Evolutionary conservation across 2,797 vertebrate genomes (phyloP).

Genomic region (Sebastes flavidus): DNA sequence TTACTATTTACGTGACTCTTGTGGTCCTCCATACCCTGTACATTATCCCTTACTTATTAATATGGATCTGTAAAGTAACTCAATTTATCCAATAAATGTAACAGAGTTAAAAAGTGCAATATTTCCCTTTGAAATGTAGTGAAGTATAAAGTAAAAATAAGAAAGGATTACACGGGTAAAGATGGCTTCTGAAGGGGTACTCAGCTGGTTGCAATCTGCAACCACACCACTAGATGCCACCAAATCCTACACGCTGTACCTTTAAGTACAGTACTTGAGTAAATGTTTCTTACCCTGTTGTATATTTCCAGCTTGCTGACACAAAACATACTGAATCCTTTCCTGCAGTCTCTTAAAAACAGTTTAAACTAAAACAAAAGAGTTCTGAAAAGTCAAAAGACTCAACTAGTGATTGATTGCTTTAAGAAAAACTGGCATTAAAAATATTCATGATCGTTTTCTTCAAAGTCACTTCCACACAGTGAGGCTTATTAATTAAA

Average conservation of each 20-base stretch:
- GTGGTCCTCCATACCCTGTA: not conserved
- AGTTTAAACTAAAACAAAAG: not conserved
- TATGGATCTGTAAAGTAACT: too few relatives aligned
- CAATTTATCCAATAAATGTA: not conserved
- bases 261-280: not conserved
- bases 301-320: not conserved
- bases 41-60: not conserved
- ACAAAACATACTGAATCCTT: not conserved
- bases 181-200: too few relatives aligned
- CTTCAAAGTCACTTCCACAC: not conserved
- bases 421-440: not conserved
- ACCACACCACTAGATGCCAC: too few relatives aligned
- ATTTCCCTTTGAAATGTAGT: not conserved
- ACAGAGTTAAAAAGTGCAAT: not conserved
- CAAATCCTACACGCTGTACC: not conserved
- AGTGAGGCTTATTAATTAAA: too few relatives aligned
- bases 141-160: not conserved
- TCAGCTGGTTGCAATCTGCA: too few relatives aligned
- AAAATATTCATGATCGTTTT: not conserved
- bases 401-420: too few relatives aligned
- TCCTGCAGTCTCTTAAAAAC: not conserved
- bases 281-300: not conserved
- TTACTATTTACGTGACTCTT: too few relatives aligned
- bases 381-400: not conserved
- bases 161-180: not conserved